phyloP scores from a whole-genome alignment of 1,140 invertebrate species.

The Acyrthosiphon pisum region DNA sequence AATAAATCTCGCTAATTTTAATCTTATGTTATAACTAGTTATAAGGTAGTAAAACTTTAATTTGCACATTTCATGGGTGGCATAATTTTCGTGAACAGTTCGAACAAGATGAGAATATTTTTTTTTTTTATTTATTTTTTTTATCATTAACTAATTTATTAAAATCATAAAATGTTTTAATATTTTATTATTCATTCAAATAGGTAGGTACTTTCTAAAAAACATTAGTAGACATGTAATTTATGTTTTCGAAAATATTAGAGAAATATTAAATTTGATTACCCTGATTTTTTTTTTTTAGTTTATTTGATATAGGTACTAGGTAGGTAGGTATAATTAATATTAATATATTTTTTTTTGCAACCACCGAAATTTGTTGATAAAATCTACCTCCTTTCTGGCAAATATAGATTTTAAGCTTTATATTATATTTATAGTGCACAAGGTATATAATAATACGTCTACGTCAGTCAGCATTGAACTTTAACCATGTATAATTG shows the following conservation, averaged over 20 bases:
- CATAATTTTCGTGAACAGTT: not conserved
- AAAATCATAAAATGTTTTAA: not conserved
- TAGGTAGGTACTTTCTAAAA: no score
- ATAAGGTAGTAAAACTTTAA: not conserved
- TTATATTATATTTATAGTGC: not conserved
- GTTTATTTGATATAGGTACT: no score
- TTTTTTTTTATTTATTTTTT: not conserved
- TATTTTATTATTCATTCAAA: no score
- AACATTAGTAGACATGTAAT: no score
- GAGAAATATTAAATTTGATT: no score
- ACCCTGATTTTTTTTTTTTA: no score
- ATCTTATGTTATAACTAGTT: no score
- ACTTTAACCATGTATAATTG: no score
- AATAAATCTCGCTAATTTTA: not conserved
- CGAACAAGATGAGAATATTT: not conserved
- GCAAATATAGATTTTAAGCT: not conserved
- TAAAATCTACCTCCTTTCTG: not conserved
- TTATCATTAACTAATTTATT: not conserved
- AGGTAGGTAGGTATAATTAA: no score
- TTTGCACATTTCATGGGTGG: not conserved
- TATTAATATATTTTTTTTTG: not conserved
- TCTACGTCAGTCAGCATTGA: no score
- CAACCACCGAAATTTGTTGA: not conserved
- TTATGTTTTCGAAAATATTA: no score
- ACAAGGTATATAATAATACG: not conserved